A percentile compares a stretch with the other conserved stretches of the same genome.
Conservation (phyloP, 2,888 invertebrate species). For the Caenorhabditis afra region DNA sequence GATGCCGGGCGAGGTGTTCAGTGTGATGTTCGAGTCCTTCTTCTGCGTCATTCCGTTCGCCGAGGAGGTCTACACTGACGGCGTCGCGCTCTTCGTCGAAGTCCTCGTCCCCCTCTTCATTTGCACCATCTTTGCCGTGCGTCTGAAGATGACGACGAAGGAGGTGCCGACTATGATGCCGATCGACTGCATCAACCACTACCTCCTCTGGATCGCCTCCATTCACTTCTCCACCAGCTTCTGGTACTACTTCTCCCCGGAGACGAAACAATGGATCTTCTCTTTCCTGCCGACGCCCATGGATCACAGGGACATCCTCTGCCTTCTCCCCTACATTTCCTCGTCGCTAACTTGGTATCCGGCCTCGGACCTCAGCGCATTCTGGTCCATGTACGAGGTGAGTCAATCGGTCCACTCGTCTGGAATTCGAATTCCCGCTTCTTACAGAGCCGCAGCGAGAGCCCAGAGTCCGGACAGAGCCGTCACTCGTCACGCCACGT, state of each 20-base stretch:
- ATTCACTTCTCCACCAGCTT: slow-evolving; percentile 51
- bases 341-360: slow-evolving; percentile 50
- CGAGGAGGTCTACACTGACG: slow-evolving; percentile 49
- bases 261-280: slow-evolving; percentile 31
- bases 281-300: slow-evolving; percentile 28
- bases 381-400: slow-evolving; percentile 43
- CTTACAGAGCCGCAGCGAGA: slow-evolving; percentile 28
- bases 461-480: slow-evolving; percentile 36
- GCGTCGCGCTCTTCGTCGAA: slow-evolving; percentile 44
- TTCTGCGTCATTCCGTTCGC: slow-evolving; percentile 51
- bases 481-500: slow-evolving; percentile 43
- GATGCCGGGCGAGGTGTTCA: slow-evolving; percentile 38
- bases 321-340: slow-evolving; percentile 39
- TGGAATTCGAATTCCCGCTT: not conserved
- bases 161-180: slow-evolving; percentile 16
- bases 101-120: slow-evolving; percentile 27
- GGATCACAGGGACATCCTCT: slow-evolving; percentile 33
- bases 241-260: slow-evolving; percentile 41
- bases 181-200: slow-evolving; percentile 30
- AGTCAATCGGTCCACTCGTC: not conserved
- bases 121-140: slow-evolving; percentile 28
- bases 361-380: slow-evolving; percentile 39
- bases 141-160: slow-evolving; percentile 35
- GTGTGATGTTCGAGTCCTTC: slow-evolving; percentile 47
- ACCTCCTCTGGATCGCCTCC: slow-evolving; percentile 30